These are phyloP conservation scores for Cynocephalus volans DNA, from an alignment of 2,113 vertebrate species.

Conservation along the genomic window DNA sequence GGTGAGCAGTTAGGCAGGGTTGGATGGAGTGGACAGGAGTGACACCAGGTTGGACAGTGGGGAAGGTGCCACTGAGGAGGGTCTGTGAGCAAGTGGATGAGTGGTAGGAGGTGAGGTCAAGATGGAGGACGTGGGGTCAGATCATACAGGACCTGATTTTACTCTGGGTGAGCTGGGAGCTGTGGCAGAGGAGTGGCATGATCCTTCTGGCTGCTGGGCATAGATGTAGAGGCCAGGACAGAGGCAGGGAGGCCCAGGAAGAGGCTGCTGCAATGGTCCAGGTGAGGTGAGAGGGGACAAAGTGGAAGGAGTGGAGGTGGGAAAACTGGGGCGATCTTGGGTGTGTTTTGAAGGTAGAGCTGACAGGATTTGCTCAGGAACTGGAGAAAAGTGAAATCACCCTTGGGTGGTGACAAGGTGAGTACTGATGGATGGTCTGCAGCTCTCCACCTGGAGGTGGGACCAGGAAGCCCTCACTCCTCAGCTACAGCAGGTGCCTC, in stretches of 20 bases:
- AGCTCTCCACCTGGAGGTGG: rapidly evolving
- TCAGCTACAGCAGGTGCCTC: rapidly evolving
- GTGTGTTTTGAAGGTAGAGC: not conserved
- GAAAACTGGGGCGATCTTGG: not conserved
- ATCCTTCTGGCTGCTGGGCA: too few species aligned
- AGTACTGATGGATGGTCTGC: rapidly evolving
- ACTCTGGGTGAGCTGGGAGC: not conserved
- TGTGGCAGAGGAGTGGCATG: rapidly evolving
- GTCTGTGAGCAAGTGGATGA: too few species aligned
- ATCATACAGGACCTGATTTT: rapidly evolving
- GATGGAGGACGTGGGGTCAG: rapidly evolving
- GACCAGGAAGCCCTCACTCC: too few species aligned
- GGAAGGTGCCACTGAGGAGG: rapidly evolving
- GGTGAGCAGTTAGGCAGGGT: rapidly evolving
- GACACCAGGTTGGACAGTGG: rapidly evolving
- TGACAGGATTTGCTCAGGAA: not conserved
- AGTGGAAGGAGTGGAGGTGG: rapidly evolving
- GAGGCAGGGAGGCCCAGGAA: not conserved
- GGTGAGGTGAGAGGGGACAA: not conserved
- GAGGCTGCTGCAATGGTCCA: rapidly evolving
- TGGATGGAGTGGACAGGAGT: not conserved
- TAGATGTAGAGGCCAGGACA: not conserved
- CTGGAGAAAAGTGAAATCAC: rapidly evolving
- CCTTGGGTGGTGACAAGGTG: too few species aligned
- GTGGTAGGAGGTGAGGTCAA: not conserved